Evolutionary conservation across 2,797 vertebrate genomes (phyloP).

Genomic region (Myripristis jacobus): DNA sequence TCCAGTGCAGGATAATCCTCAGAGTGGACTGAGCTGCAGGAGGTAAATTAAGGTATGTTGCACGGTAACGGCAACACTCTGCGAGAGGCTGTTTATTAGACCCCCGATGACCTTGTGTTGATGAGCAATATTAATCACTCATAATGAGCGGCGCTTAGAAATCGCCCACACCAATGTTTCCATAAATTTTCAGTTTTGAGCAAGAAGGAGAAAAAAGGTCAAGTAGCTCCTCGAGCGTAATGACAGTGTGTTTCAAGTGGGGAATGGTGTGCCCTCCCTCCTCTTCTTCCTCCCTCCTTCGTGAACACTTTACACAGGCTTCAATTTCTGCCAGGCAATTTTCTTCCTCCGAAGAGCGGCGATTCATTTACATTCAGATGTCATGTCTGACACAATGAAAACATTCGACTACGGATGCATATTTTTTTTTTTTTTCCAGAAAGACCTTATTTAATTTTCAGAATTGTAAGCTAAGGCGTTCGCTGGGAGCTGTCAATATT

Average conservation of each 20-base stretch:
- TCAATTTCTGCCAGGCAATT: conserved; percentile 20
- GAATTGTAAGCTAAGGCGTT: conserved; percentile 14
- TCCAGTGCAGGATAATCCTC: neutral
- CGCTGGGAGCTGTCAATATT: conserved; percentile 21
- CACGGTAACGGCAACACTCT: neutral
- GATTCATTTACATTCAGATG: conserved; percentile 46
- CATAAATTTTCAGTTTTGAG: conserved; percentile 26
- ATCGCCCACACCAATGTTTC: conserved; percentile 22
- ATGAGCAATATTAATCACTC: conserved; percentile 63
- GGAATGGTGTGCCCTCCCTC: neutral
- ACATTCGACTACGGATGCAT: conserved; percentile 30
- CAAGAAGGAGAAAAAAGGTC: conserved; percentile 47
- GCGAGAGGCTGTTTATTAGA: conserved; percentile 41
- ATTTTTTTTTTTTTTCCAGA: neutral
- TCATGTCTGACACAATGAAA: conserved; percentile 14
- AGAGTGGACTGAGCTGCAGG: conserved; percentile 8
- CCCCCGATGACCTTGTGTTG: conserved; percentile 48
- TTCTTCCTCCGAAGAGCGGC: conserved; percentile 17
- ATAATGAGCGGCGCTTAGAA: conserved; percentile 47
- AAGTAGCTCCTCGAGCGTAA: conserved; percentile 9
- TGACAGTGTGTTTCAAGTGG: neutral
- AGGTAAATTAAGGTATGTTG: neutral
- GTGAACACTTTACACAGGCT: conserved; percentile 28
- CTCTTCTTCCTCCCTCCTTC: neutral
- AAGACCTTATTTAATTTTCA: conserved; percentile 34